Evolutionary conservation across 1,140 invertebrate species (phyloP).

Genomic region (Steinernema khuongi): DNA sequence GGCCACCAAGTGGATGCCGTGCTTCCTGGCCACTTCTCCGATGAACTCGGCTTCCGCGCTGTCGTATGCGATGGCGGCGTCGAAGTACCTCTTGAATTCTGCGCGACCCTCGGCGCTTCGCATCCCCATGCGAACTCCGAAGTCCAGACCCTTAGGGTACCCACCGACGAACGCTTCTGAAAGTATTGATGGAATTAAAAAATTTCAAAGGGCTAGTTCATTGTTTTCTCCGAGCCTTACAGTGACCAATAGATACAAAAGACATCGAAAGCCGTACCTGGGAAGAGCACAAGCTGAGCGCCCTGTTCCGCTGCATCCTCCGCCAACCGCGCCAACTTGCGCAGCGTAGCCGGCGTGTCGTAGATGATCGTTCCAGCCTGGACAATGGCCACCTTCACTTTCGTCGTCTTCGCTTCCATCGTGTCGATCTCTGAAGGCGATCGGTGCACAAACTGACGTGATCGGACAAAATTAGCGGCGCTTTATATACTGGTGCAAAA

Average conservation of each 20-base stretch:
- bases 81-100: conserved; percentile 46
- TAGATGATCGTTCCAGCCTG: conserved; percentile 48
- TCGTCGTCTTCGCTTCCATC: background rate
- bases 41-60: conserved; percentile 37
- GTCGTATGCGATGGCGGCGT: conserved; percentile 42
- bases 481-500: background rate
- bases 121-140: conserved; percentile 43
- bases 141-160: conserved; percentile 48
- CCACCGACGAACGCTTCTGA: conserved; percentile 51
- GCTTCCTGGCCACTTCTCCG: conserved; percentile 30
- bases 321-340: conserved; percentile 39
- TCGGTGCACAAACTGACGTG: background rate
- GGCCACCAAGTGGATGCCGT: conserved; percentile 42
- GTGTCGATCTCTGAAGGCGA: background rate
- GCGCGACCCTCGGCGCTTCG: conserved; percentile 43
- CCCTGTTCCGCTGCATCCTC: conserved; percentile 40
- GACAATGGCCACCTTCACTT: conserved; percentile 43
- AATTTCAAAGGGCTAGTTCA: conserved; percentile 6
- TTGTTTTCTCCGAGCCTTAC: conserved; percentile 20
- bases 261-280: conserved; percentile 32
- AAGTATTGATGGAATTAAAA: too few species aligned
- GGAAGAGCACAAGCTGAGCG: conserved; percentile 47
- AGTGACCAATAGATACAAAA: too few species aligned
- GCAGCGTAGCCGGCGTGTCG: conserved; percentile 39
- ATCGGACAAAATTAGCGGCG: background rate